These are phyloP conservation scores for Drosophila basisetae DNA, from an alignment of 2,888 invertebrate genomes.

Conservation along the genomic window DNA sequence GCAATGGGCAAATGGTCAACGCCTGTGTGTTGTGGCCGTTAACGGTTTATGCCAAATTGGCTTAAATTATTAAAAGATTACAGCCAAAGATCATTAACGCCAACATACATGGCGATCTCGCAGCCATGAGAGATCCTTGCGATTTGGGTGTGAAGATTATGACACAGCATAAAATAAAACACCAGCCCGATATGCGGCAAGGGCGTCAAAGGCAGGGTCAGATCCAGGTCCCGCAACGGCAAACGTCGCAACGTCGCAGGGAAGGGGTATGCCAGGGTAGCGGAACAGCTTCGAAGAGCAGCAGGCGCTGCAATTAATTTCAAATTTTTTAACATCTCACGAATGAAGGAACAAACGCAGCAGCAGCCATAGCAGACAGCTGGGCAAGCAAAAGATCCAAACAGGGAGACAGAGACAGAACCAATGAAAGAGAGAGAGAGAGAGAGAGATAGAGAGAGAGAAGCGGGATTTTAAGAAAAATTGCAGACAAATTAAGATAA, in stretches of 20 bases:
- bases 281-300: constrained; percentile 31
- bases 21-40: constrained; percentile 63
- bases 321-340: constrained; percentile 70
- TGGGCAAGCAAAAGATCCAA: constrained; percentile 36
- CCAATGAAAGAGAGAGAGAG: neutral
- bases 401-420: neutral
- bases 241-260: neutral
- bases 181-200: constrained; percentile 28
- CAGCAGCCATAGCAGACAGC: constrained; percentile 44
- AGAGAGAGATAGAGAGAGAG: neutral
- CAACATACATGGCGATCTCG: constrained; percentile 51
- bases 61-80: constrained; percentile 84
- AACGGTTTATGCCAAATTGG: constrained; percentile 82
- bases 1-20: constrained; percentile 57
- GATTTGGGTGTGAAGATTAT: constrained; percentile 79
- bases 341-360: constrained; percentile 33
- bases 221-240: constrained; percentile 14
- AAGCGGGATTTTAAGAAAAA: constrained; percentile 38
- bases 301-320: constrained; percentile 79
- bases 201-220: constrained; percentile 37
- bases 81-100: constrained; percentile 66
- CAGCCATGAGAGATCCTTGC: constrained; percentile 60
- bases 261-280: neutral
- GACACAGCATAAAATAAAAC: constrained; percentile 74
- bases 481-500: constrained; percentile 82